A percentile compares a stretch with the other conserved stretches of the same genome.
Evolutionary conservation across 2,888 invertebrate species (phyloP).

Genomic region (Aphodius granarius): DNA sequence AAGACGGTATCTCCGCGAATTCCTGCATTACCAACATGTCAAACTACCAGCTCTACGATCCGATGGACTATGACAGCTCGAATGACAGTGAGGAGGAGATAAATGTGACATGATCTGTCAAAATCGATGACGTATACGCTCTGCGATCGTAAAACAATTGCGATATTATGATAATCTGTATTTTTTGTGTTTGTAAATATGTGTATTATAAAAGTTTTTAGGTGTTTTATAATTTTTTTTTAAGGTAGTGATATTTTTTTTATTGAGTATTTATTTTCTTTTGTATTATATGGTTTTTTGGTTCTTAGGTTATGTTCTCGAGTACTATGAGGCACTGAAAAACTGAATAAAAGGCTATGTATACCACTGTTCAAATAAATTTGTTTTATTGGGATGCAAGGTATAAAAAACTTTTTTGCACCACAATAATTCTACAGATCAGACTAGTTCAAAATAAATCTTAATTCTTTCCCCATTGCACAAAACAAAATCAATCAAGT

Average conservation of each 20-base stretch:
- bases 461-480: not conserved
- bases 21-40: constrained; percentile 32
- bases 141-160: not conserved
- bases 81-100: constrained; percentile 80
- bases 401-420: not conserved
- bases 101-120: constrained; percentile 79
- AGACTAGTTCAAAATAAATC: not conserved
- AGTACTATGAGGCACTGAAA: not conserved
- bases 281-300: not conserved
- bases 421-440: not conserved
- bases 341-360: not conserved
- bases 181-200: not conserved
- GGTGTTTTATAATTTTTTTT: not conserved
- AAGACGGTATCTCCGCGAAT: constrained; percentile 24
- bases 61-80: constrained; percentile 57
- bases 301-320: not conserved
- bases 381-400: not conserved
- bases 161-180: not conserved
- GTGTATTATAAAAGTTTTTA: not conserved
- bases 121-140: not conserved
- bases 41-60: constrained; percentile 51
- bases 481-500: constrained; percentile 18
- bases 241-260: not conserved
- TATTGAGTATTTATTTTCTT: not conserved
- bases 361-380: not conserved